These are phyloP conservation scores for Cololabis saira DNA, from an alignment of 2,113 vertebrate species.

Conservation along the genomic window DNA sequence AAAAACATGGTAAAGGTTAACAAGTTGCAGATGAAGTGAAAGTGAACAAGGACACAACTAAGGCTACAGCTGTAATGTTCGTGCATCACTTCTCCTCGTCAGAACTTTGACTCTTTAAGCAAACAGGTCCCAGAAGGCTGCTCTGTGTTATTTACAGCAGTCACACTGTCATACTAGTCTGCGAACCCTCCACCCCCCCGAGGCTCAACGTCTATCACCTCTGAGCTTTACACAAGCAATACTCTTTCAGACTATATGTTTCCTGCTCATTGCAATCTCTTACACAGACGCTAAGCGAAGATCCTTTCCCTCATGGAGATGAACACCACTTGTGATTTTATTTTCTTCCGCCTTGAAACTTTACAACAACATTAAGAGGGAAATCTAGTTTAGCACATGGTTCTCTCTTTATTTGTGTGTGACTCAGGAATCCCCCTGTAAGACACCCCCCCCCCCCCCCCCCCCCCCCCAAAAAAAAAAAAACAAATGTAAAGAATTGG, in stretches of 20 bases:
- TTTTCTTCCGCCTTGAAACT: no score
- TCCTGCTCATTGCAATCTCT: not conserved
- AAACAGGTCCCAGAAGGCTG: conserved; percentile 56
- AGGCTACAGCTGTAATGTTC: not conserved
- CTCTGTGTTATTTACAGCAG: conserved; percentile 60
- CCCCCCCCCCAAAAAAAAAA: no score
- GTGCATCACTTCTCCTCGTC: conserved; percentile 34
- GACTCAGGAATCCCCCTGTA: no score
- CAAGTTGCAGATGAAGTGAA: not conserved
- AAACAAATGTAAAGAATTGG: no score
- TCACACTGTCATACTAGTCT: conserved; percentile 41
- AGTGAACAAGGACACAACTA: not conserved
- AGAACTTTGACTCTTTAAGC: conserved; percentile 34
- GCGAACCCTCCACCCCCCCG: conserved; percentile 42
- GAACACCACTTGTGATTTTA: no score
- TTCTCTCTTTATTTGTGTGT: no score
- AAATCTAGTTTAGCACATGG: no score
- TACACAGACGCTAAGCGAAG: not conserved
- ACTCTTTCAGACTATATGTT: conserved; percentile 15
- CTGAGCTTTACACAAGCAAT: conserved; percentile 44
- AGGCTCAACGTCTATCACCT: conserved; percentile 59
- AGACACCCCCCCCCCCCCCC: no score
- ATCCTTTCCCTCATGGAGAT: not conserved
- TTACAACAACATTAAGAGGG: no score
- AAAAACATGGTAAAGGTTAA: not conserved